phyloP scores from a whole-genome alignment of 1,140 invertebrate species.

The Marisa cornuarietis region DNA sequence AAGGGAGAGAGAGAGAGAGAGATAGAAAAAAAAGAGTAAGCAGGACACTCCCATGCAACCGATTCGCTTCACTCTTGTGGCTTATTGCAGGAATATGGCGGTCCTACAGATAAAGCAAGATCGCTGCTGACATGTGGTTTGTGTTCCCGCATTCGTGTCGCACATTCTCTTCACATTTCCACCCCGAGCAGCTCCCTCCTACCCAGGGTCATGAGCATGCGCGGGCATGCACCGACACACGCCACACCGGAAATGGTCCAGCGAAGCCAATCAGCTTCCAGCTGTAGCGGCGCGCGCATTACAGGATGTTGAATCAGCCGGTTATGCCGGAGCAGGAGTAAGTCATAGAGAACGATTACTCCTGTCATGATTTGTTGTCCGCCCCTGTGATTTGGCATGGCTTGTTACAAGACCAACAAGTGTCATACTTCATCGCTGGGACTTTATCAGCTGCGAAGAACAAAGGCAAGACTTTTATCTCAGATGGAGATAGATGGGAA shows the following conservation, averaged over 20 bases:
- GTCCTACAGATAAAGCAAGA: neutral
- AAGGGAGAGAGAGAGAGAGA: neutral
- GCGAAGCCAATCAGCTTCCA: slow-evolving; percentile 15
- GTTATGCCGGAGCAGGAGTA: no score
- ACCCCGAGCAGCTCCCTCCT: neutral
- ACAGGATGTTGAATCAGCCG: slow-evolving; percentile 3
- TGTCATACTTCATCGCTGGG: no score
- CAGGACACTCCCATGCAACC: neutral
- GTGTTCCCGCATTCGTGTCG: slow-evolving; percentile 17
- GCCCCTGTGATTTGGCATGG: no score
- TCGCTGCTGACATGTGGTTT: slow-evolving; percentile 18
- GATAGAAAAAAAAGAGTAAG: neutral
- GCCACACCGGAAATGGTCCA: slow-evolving; percentile 23
- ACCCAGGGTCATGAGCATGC: neutral
- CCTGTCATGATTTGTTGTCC: no score
- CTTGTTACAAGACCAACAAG: no score
- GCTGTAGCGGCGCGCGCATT: neutral
- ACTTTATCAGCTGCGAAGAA: no score
- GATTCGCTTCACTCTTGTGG: no score
- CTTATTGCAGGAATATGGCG: no score
- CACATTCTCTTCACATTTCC: slow-evolving; percentile 15
- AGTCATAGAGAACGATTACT: no score
- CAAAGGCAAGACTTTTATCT: no score
- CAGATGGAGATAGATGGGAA: no score
- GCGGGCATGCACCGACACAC: slow-evolving; percentile 23